Evolutionary conservation across 2,888 invertebrate genomes (phyloP).

Genomic region (Tubulanus polymorphus): DNA sequence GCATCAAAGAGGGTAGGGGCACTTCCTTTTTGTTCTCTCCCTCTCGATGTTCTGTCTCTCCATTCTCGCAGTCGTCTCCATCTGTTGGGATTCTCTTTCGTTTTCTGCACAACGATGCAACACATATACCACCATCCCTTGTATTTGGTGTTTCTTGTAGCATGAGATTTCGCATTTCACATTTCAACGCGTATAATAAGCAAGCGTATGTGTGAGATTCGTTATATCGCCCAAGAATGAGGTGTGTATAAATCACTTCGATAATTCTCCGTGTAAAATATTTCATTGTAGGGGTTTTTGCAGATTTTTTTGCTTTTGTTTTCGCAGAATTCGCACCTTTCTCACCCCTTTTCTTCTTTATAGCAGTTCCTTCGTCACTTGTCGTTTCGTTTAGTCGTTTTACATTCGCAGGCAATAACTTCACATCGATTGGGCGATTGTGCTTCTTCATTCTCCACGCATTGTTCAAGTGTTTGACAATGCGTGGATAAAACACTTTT

Average conservation of each 20-base stretch:
- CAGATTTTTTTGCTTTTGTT: background rate
- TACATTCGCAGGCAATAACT: background rate
- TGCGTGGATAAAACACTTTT: background rate
- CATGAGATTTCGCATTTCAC: background rate
- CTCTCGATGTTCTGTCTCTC: too few relatives aligned
- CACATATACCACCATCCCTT: too few relatives aligned
- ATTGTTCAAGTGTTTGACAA: background rate
- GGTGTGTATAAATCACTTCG: background rate
- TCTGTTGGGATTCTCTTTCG: background rate
- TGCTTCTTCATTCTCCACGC: background rate
- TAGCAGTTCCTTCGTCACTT: too few relatives aligned
- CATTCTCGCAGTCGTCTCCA: too few relatives aligned
- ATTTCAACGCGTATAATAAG: background rate
- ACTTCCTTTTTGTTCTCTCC: too few relatives aligned
- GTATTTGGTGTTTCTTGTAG: background rate
- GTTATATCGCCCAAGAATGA: background rate
- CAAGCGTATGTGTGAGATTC: background rate
- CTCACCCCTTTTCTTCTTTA: too few relatives aligned
- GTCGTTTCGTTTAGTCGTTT: background rate
- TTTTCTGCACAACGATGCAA: background rate
- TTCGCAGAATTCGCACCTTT: background rate
- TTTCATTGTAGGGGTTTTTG: background rate
- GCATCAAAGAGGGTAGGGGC: too few relatives aligned
- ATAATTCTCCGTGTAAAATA: background rate
- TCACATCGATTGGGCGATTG: background rate